Conservation (phyloP, 2,797 vertebrate genomes). For the Heterohyrax brucei region DNA sequence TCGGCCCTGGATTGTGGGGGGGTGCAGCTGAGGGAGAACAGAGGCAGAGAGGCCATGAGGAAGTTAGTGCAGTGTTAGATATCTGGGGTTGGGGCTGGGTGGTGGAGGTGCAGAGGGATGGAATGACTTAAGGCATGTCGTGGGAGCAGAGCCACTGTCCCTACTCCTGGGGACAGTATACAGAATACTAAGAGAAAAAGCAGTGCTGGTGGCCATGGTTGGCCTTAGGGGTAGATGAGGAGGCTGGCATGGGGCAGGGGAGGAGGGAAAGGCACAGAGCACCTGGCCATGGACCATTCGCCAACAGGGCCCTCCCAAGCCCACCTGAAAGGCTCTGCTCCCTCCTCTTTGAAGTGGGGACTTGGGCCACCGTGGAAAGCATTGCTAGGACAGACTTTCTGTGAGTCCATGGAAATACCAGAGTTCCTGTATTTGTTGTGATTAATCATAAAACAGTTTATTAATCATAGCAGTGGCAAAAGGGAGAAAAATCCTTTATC, state of each 20-base stretch:
- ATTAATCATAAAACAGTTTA: not conserved
- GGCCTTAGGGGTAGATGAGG: not conserved
- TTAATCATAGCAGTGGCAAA: not conserved
- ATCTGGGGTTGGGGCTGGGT: not conserved
- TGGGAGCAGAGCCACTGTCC: not conserved
- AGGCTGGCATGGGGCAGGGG: not conserved
- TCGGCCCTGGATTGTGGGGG: not conserved
- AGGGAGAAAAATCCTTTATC: fast-evolving
- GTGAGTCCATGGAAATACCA: not conserved
- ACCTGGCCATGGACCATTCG: not conserved
- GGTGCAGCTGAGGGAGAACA: not conserved
- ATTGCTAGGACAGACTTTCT: not conserved
- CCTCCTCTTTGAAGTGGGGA: not conserved
- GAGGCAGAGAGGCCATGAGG: not conserved
- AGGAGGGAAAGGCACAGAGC: not conserved
- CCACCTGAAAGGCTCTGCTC: not conserved
- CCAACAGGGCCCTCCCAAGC: fast-evolving
- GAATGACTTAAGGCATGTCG: not conserved
- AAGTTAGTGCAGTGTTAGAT: not conserved
- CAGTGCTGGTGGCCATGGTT: not conserved
- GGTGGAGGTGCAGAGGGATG: not conserved
- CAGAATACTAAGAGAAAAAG: not conserved
- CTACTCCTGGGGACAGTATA: not conserved
- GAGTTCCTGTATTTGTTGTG: not conserved
- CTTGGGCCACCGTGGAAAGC: not conserved